Conservation (phyloP, 2,888 invertebrate genomes). For the Gonocerus acuteangulatus region DNA sequence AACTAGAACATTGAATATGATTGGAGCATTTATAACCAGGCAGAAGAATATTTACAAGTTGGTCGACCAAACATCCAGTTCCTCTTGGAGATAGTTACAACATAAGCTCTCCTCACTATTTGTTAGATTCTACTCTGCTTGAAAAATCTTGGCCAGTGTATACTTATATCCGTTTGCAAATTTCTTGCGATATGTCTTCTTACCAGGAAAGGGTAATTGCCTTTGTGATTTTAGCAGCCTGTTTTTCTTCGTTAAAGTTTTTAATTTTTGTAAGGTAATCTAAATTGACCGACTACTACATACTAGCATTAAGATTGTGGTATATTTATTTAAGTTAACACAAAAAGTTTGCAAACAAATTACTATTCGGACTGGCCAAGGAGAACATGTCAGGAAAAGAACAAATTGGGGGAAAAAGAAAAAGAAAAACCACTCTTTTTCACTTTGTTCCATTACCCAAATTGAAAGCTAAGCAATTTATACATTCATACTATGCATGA, state of each 20-base stretch:
- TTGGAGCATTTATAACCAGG: background rate
- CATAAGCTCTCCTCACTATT: constrained; percentile 9
- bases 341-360: constrained; percentile 28
- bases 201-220: background rate
- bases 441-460: background rate
- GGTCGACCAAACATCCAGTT: constrained; percentile 28
- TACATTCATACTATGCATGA: background rate
- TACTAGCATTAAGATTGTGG: too few relatives aligned
- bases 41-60: constrained; percentile 21
- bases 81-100: constrained; percentile 15
- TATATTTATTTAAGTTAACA: background rate
- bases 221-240: constrained; percentile 13
- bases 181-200: background rate
- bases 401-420: background rate
- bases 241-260: background rate
- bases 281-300: too few relatives aligned
- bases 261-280: too few relatives aligned
- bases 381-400: background rate
- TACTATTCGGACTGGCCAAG: constrained; percentile 22
- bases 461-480: background rate
- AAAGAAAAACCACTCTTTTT: constrained; percentile 13
- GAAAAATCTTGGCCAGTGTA: constrained; percentile 20
- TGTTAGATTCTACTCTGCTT: constrained; percentile 23
- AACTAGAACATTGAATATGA: background rate
- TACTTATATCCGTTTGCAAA: constrained; percentile 20